Percentiles rank a stretch among this genome's conserved stretches.
phyloP scores from a whole-genome alignment of 37 sponge, comb jelly and placozoan species.

The Spongia lamella region DNA sequence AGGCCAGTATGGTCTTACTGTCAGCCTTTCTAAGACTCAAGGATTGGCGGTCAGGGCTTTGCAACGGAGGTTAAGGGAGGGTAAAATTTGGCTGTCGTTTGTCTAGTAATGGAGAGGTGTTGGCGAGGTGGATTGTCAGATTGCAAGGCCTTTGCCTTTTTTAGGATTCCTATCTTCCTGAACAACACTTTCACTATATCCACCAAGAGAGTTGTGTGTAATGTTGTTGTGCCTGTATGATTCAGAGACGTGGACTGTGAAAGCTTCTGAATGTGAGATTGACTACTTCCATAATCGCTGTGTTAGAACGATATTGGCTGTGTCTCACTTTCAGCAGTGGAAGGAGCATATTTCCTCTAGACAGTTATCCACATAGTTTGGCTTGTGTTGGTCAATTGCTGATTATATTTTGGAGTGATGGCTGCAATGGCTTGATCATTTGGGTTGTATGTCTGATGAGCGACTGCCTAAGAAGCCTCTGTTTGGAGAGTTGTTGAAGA shows the following conservation, averaged over 20 bases:
- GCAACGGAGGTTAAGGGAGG: too few species aligned
- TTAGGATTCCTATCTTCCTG: neutral
- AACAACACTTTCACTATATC: neutral
- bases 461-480: too few species aligned
- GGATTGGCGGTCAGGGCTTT: too few species aligned
- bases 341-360: neutral
- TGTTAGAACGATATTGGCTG: neutral
- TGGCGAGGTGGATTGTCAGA: neutral
- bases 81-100: too few species aligned
- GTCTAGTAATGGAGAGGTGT: too few species aligned
- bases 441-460: neutral
- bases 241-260: neutral
- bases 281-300: neutral
- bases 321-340: neutral
- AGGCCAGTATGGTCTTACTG: too few species aligned
- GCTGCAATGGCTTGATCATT: neutral
- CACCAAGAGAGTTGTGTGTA: neutral
- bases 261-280: neutral
- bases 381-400: neutral
- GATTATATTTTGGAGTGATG: neutral
- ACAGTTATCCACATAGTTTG: neutral
- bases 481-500: constrained; percentile 1
- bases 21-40: too few species aligned
- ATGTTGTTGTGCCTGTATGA: neutral
- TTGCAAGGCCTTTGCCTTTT: neutral